Evolutionary conservation across 64 coral and sea anemone species (phyloP), one percentile per base, ranked within the genome.

Genomic region (Acropora yongei): DNA sequence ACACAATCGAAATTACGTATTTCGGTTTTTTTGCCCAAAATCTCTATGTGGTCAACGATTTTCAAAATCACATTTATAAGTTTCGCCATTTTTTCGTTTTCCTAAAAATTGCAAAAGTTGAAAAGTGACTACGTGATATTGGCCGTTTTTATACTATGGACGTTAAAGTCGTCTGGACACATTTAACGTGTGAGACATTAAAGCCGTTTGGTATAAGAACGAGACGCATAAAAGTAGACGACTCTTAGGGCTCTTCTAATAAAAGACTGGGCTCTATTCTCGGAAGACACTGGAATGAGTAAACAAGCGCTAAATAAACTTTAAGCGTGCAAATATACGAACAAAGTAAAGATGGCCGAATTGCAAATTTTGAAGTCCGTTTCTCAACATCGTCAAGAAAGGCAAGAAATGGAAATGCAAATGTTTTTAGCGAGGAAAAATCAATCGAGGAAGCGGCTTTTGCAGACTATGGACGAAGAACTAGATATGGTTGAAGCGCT

Each of bases 121-220:
- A 30, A 30, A 30, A 30, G 30, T 30, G 30, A 30, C 30, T 30
- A 30, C 30, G 30, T 30, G 30, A 30, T 30, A 30, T 30, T 74
- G 67, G 84, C 84, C 68, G 84, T 87, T 72, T 87, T 87, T 87
- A 87, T 87, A 19, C 68, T 87, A 87, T 40, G 82, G 89, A 90
- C 78, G 78, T 80, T 80, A 90, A 80, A 80, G 60, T 80, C 57
- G 61, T 87, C 13, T 71, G 30, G 76, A 68, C 89, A 61, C 44
- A 42, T 68, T 69, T 90, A 90, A 80, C 61, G 55, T 90, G 78
- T 79, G 58, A 90, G 89, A 90, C 89, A 65, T 80, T 80, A 90
- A 80, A 72, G 60, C 58, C 65, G 47, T 80, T 49, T 82, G 41
- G n/a, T 91, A 72, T 83, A 84, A 90, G 80, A 80, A 84, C 79